Base-by-base conservation (phyloP, 2,113 vertebrate genomes). In the Rhinoderma darwinii region DNA sequence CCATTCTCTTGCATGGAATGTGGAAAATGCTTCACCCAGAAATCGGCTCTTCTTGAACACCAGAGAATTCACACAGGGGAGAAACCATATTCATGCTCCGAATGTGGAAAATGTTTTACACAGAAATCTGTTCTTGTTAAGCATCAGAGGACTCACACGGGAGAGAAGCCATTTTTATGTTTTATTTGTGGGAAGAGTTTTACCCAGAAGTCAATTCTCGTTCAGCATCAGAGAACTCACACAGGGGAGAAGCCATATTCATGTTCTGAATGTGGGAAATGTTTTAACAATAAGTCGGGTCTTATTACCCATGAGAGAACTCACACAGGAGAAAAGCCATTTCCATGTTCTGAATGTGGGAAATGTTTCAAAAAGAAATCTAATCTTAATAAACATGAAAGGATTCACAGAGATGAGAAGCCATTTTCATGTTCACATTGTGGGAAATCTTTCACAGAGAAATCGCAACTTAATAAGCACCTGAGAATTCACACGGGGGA, bases 341-440 rank as follows among this genome's bases (percentile, higher is more conserved):
- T 66, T 66, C 15, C 30, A 66, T 66, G 63, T 66, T 66, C 63
- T 32, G 63, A 66, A 32, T 66, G 63, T 66, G 63, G 63, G 30
- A 66, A 66, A 66, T 32, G 63, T 35, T 66, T 66, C 63, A 66
- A 32, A 18, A 32, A 66, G 63, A 66, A 66, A 66, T 66, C 63
- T 32, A 35, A 66, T 12, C 63, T 66, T 32, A 35, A 18, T 32
- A 66, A 32, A 35, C 63, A 66, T 35, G 27, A 66, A 17, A 32
- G 63, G 18, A 66, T 66, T 66, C 63, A 66, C 56, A 59, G 56
- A n/a, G 56, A 59, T n/a, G 56, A 66, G 15, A 66, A 35, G 63
- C 63, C 63, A 66, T 66, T 66, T 66, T 66, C 30, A 8, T 66
- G 63, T 15, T 66, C 30, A 5, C 5, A 32, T 66, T 66, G 63